Base-by-base conservation (phyloP, 2,888 invertebrate genomes). In the Acutogordius australiensis region DNA sequence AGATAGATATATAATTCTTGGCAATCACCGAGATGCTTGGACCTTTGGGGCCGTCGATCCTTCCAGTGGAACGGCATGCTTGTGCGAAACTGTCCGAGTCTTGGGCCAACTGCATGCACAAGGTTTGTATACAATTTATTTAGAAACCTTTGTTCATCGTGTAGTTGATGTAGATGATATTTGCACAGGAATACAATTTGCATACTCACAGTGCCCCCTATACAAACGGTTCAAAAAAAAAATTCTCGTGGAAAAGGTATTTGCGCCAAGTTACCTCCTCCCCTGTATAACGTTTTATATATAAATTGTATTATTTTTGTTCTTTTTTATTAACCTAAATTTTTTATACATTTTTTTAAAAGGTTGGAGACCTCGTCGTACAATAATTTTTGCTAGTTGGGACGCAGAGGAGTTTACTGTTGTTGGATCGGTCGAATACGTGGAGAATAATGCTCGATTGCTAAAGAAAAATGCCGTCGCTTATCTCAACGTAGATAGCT, bases 1-100 rank as follows among this genome's bases (percentile, higher is more conserved):
- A 68, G 76, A 74, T 64, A 65, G 72, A 26, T 76, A 75, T 64
- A 71, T 76, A 2, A 64, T 76, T 60, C 62, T 75, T 1, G 74
- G 75, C 8, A 76, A 75, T 65, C 75, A 76, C 64, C 67, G 73
- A 45, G 76, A 76, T 64, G 73, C 75, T 30, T 76, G 75, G 76
- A 68, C 69, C 26, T 71, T 70, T 37, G 74, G 75, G 0, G 71
- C 71, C 1, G 66, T 72, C 13, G 75, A 75, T 63, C 74, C 75
- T 1, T 70, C 70, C 45, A 72, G 72, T 60, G 75, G 73, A 30
- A 75, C 75, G 1, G 72, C 75, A 0, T 68, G 68, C n/a, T 67
- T 75, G 67, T 65, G 73, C 63, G 76, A 76, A 66, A 64, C 73
- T 30, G 70, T 69, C 8, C 63, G 72, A 45, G 69, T 67, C 1